Percentiles rank a stretch among this genome's conserved stretches.
These are phyloP conservation scores for Penelope pileata DNA, from an alignment of 2,113 vertebrate species.

Conservation along the genomic window DNA sequence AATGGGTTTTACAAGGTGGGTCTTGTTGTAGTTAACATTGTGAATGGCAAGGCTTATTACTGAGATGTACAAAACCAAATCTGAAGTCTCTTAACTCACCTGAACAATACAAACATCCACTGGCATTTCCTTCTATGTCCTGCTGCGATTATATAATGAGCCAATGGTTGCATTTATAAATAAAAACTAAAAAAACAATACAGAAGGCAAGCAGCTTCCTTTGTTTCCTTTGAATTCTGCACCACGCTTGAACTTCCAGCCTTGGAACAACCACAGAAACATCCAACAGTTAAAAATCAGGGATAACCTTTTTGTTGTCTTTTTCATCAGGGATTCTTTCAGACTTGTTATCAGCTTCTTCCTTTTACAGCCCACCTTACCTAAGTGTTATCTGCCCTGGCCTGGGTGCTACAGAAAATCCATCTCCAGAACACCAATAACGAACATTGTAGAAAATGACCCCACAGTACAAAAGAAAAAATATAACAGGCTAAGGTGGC, in stretches of 20 bases:
- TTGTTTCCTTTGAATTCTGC: background rate
- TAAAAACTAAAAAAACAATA: slow-evolving; percentile 13
- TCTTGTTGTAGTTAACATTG: background rate
- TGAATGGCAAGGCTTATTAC: background rate
- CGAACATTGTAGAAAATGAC: background rate
- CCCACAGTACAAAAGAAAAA: background rate
- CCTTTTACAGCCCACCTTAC: background rate
- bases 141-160: background rate
- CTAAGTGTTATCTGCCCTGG: background rate
- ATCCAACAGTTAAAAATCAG: background rate
- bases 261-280: background rate
- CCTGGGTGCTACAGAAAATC: background rate
- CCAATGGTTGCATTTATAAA: background rate
- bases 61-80: background rate
- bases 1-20: background rate
- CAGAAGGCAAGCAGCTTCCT: background rate
- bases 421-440: background rate
- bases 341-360: background rate
- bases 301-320: background rate
- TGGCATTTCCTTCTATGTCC: background rate
- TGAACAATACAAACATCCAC: background rate
- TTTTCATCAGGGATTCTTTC: background rate
- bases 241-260: background rate
- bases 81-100: background rate
- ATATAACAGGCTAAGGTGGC: background rate